A percentile compares a stretch with the other conserved stretches of the same genome.
These are phyloP conservation scores for Arothron firmamentum DNA, from an alignment of 2,113 vertebrate genomes.

Conservation along the genomic window DNA sequence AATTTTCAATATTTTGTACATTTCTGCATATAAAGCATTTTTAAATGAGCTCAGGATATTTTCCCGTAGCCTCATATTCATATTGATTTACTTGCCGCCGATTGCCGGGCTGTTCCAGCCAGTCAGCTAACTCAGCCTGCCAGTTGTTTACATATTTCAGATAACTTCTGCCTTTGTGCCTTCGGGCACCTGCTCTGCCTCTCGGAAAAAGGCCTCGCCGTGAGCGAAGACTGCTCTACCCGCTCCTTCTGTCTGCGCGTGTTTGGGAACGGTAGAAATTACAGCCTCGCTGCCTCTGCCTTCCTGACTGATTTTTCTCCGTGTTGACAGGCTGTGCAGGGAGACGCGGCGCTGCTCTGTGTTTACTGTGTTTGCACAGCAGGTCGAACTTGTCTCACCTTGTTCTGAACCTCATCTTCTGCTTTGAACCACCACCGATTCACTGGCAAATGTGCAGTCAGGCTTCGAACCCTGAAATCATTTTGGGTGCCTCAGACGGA, in stretches of 20 bases:
- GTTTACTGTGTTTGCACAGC: background rate
- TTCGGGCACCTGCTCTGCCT: conserved; percentile 22
- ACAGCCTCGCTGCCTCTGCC: conserved; percentile 5
- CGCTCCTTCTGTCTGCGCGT: background rate
- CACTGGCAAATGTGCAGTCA: conserved; percentile 4
- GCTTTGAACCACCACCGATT: background rate
- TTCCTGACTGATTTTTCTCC: conserved; percentile 12
- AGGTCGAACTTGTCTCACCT: conserved; percentile 12
- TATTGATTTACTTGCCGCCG: conserved; percentile 28
- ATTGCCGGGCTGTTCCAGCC: conserved; percentile 6
- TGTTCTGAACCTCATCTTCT: conserved; percentile 12
- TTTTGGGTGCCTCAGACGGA: background rate
- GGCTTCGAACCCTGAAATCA: background rate
- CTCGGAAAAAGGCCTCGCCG: conserved; percentile 4
- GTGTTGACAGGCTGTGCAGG: conserved; percentile 36
- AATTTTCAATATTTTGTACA: conserved; percentile 8
- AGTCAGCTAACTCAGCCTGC: conserved; percentile 11
- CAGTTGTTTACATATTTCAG: conserved; percentile 61
- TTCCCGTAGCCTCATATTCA: background rate
- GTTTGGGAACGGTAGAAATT: conserved; percentile 13
- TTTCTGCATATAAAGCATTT: conserved; percentile 4
- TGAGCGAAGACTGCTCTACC: conserved; percentile 5
- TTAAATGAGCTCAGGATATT: conserved; percentile 3
- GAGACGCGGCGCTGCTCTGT: conserved; percentile 11
- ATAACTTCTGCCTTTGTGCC: conserved; percentile 36